Conservation (phyloP, 2,888 invertebrate species). For the Lomographa bimaculata region DNA sequence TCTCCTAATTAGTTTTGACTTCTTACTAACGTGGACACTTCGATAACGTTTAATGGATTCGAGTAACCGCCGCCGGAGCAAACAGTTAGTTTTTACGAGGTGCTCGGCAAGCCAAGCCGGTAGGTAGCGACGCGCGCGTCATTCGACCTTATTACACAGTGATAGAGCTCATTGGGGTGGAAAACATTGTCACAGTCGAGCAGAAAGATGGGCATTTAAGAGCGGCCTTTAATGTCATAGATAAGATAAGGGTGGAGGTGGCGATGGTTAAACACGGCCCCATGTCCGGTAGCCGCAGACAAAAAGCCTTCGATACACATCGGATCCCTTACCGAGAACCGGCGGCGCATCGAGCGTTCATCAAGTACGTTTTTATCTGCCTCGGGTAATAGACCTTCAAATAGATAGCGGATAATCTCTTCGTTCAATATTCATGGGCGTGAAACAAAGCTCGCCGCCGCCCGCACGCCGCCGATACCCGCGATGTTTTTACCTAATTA, state of each 20-base stretch:
- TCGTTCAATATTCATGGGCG: slow-evolving; percentile 13
- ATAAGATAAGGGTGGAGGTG: slow-evolving; percentile 54
- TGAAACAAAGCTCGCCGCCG: slow-evolving; percentile 14
- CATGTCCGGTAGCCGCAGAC: slow-evolving; percentile 26
- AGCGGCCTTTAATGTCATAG: slow-evolving; percentile 54
- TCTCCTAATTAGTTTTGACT: slow-evolving; percentile 57
- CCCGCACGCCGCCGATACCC: not conserved
- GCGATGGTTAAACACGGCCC: slow-evolving; percentile 28
- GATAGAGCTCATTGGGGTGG: not conserved
- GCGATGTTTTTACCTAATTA: slow-evolving; percentile 19
- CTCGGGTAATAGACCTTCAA: slow-evolving; percentile 21
- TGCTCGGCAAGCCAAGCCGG: slow-evolving; percentile 17
- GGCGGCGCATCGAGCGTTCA: slow-evolving; percentile 21
- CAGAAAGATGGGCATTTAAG: slow-evolving; percentile 37
- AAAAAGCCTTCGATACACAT: slow-evolving; percentile 18
- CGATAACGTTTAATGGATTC: slow-evolving; percentile 55
- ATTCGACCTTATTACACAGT: slow-evolving; percentile 3
- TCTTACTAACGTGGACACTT: slow-evolving; percentile 49
- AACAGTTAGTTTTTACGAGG: slow-evolving; percentile 47
- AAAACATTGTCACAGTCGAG: not conserved
- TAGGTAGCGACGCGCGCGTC: not conserved
- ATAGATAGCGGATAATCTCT: slow-evolving; percentile 19
- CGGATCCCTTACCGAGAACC: slow-evolving; percentile 13
- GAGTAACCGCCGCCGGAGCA: slow-evolving; percentile 39
- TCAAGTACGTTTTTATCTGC: slow-evolving; percentile 18